Conservation (phyloP, 2,113 vertebrate species). For the Brachyhypopomus gauderio region DNA sequence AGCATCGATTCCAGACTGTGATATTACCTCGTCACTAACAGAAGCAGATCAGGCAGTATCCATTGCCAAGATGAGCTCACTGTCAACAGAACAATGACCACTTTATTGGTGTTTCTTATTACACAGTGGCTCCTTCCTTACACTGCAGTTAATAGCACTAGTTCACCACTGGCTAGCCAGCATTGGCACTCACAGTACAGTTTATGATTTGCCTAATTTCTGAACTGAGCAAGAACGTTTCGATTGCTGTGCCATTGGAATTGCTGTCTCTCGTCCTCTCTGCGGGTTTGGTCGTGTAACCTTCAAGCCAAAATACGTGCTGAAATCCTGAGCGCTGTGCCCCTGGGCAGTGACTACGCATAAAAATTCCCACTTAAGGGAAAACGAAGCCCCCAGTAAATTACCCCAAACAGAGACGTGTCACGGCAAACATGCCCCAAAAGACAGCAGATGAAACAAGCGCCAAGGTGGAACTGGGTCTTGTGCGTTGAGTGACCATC, state of each 20-base stretch:
- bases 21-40: too few relatives aligned
- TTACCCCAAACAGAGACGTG: conserved; percentile 24
- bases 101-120: too few relatives aligned
- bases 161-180: not conserved
- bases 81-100: too few relatives aligned
- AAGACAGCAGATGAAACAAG: not conserved
- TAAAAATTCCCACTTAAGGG: conserved; percentile 16
- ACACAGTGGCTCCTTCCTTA: too few relatives aligned
- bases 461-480: not conserved
- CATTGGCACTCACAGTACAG: too few relatives aligned
- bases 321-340: conserved; percentile 12
- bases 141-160: not conserved
- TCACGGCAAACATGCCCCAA: conserved; percentile 9
- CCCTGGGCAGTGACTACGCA: conserved; percentile 6
- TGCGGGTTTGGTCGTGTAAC: conserved; percentile 12
- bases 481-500: not conserved
- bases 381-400: conserved; percentile 23
- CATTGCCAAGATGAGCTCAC: too few relatives aligned
- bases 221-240: not conserved
- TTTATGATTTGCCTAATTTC: too few relatives aligned
- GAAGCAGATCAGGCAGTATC: too few relatives aligned
- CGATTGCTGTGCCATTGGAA: not conserved
- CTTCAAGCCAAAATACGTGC: conserved; percentile 39
- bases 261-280: not conserved
- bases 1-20: too few relatives aligned